Conservation (phyloP, 1,140 invertebrate species). For the Lerema accius region DNA sequence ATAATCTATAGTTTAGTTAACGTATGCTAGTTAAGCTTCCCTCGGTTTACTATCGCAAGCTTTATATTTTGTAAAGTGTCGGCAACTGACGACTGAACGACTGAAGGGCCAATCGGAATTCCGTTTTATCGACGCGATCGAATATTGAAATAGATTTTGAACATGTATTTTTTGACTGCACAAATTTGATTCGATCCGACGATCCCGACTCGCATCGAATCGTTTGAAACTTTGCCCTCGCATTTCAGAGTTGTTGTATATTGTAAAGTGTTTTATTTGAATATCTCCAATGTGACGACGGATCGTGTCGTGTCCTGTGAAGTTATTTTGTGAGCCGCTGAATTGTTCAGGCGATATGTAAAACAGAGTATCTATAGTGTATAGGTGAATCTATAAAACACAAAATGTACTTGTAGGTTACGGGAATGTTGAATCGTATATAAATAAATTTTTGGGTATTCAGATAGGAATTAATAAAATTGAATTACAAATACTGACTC, state of each 20-base stretch:
- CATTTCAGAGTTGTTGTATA: conserved; percentile 76
- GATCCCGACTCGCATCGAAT: conserved; percentile 48
- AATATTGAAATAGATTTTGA: conserved; percentile 40
- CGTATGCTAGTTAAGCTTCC: conserved; percentile 79
- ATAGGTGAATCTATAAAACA: conserved; percentile 77
- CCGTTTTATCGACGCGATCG: conserved; percentile 55
- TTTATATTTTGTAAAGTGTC: conserved; percentile 78
- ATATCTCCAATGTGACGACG: conserved; percentile 50
- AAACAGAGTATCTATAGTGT: conserved; percentile 71
- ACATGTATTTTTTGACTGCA: conserved; percentile 70
- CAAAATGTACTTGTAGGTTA: conserved; percentile 81
- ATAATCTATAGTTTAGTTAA: conserved; percentile 78
- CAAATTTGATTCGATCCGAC: conserved; percentile 61
- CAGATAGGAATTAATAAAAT: conserved; percentile 75
- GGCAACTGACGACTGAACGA: conserved; percentile 80
- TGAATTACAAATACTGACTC: conserved; percentile 66
- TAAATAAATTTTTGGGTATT: conserved; percentile 71
- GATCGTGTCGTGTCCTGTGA: conserved; percentile 51
- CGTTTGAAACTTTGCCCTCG: conserved; percentile 71
- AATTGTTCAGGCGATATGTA: conserved; percentile 75
- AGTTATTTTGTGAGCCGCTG: conserved; percentile 77
- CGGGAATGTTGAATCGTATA: conserved; percentile 79
- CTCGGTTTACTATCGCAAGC: conserved; percentile 77
- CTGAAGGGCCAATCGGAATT: conserved; percentile 75
- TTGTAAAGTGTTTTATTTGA: conserved; percentile 62